Percentiles rank a stretch among this genome's conserved stretches.
These are phyloP conservation scores for Platycercus adscitus DNA, from an alignment of 2,113 vertebrate species.

Conservation along the genomic window DNA sequence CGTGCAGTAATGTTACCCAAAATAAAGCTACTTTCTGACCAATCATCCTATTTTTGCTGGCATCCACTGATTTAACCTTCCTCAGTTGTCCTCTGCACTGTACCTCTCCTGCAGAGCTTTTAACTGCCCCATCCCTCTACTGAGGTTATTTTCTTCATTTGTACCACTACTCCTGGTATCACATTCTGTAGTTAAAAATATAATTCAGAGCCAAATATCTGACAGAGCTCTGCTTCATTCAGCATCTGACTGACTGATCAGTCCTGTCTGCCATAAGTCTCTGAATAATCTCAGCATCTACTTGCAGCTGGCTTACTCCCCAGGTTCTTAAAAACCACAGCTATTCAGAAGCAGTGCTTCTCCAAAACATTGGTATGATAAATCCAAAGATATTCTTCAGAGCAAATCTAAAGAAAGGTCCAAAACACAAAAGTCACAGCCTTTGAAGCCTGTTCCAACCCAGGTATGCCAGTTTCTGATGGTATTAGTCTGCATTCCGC, in stretches of 20 bases:
- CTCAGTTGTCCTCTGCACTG: not conserved
- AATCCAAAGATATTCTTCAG: not conserved
- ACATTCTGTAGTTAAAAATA: not conserved
- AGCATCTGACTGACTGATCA: slow-evolving; percentile 23
- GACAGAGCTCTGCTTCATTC: not conserved
- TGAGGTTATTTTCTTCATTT: not conserved
- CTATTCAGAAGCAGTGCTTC: not conserved
- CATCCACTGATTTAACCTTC: not conserved
- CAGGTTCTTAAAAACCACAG: slow-evolving; percentile 4
- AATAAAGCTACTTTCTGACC: not conserved
- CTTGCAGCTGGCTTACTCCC: not conserved
- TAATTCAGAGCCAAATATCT: not conserved
- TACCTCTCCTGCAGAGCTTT: not conserved
- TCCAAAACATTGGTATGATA: not conserved
- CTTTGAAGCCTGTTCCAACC: slow-evolving; percentile 10
- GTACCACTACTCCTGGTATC: not conserved
- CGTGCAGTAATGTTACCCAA: not conserved
- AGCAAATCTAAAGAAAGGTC: not conserved
- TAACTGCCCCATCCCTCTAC: not conserved
- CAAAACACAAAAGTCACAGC: not conserved
- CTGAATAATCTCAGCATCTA: slow-evolving; percentile 26
- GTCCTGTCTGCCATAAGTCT: not conserved
- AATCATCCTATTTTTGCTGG: not conserved
- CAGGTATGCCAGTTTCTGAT: not conserved
- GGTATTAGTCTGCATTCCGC: not conserved